phyloP scores from a whole-genome alignment of 2,113 vertebrate species.

The Solenodon paradoxus region DNA sequence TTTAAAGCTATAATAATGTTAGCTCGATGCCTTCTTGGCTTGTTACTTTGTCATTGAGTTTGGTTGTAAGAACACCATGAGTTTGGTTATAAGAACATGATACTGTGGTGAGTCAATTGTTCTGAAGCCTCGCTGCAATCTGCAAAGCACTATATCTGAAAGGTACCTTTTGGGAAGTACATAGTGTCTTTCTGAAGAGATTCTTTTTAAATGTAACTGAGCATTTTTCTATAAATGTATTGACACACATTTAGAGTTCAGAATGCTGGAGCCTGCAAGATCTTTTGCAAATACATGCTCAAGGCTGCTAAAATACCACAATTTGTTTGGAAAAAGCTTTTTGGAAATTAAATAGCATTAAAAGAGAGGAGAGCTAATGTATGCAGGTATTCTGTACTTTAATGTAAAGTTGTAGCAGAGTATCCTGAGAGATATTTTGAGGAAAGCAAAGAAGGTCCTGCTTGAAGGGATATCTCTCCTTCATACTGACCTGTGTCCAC shows the following conservation, averaged over 20 bases:
- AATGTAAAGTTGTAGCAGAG: background rate
- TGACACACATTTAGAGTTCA: conserved; percentile 60
- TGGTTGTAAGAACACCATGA: conserved; percentile 33
- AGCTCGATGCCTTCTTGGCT: background rate
- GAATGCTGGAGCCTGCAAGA: conserved; percentile 23
- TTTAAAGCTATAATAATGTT: conserved; percentile 49
- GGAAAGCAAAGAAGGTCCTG: background rate
- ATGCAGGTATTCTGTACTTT: background rate
- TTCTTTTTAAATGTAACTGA: conserved; percentile 54
- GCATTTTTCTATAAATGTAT: conserved; percentile 63
- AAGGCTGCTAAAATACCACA: background rate
- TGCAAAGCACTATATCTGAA: conserved; percentile 62
- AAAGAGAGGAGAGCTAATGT: conserved; percentile 25
- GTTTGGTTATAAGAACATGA: conserved; percentile 43
- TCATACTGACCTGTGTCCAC: background rate
- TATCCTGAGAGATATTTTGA: background rate
- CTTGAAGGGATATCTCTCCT: background rate
- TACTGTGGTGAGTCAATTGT: conserved; percentile 60
- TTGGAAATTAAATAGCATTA: conserved; percentile 39
- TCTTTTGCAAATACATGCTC: conserved; percentile 18
- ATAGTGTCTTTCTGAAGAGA: conserved; percentile 58
- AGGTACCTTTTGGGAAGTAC: conserved; percentile 65
- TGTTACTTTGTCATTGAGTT: conserved; percentile 48
- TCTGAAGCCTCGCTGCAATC: conserved; percentile 54
- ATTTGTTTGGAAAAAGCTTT: conserved; percentile 54